Base-by-base conservation (phyloP, 2,113 vertebrate species). In the Brienomyrus brachyistius region DNA sequence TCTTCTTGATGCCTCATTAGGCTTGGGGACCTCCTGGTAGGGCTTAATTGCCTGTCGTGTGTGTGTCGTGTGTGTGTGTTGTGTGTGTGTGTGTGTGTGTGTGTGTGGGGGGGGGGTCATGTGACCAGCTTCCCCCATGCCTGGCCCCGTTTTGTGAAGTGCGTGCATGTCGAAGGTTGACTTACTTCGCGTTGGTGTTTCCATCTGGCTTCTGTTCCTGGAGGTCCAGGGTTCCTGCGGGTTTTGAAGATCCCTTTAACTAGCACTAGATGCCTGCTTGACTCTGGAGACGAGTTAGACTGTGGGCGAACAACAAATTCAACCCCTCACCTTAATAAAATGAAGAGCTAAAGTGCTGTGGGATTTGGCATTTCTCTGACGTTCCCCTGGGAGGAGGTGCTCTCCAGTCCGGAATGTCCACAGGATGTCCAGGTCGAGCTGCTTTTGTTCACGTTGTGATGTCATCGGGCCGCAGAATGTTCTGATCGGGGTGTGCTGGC, bases 1-100 rank as follows among this genome's bases (percentile, higher is more conserved):
- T 56, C 3, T 89, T 17, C 90, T 91, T 91, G 47, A 88, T 90
- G 91, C 51, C 47, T 52, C 27, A 6, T 9, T 13, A 19, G 48
- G 50, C 31, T 15, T 31, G 17, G 27, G 50, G 85, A 40, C 51
- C 50, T 35, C 51, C 50, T 52, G 5, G 85, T 56, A 19, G 4
- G 40, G 17, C 56, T 9, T 56, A 23, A 21, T 56, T 56, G 54
- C 43, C 27, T 80, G 74, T 31, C 2, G 27, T 2, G 31, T 4
- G 8, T 0, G 9, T n/a, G n/a, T n/a, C n/a, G n/a, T n/a, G n/a
- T n/a, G n/a, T n/a, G n/a, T n/a, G n/a, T n/a, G n/a, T n/a, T n/a
- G n/a, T n/a, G n/a, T n/a, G n/a, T n/a, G n/a, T n/a, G n/a, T n/a
- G n/a, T n/a, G n/a, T n/a, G n/a, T n/a, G n/a, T n/a, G n/a, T n/a